Conservation (phyloP, 2,797 vertebrate species). For the Anas bahamensis region DNA sequence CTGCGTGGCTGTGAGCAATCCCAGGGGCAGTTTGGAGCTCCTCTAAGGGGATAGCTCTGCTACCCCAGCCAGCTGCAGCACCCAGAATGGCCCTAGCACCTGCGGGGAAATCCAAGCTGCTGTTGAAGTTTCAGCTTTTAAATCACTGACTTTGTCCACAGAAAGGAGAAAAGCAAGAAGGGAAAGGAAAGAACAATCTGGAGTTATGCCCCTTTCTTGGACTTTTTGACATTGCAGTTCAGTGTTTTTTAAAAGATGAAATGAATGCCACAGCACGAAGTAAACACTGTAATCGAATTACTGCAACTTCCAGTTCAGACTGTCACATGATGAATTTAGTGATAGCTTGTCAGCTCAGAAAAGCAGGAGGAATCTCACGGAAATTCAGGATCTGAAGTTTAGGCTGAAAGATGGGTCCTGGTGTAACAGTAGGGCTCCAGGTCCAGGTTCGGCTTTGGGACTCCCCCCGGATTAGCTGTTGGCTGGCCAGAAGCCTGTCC, state of each 20-base stretch:
- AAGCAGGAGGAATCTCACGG: not conserved
- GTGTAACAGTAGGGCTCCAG: not conserved
- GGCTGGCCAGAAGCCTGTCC: not conserved
- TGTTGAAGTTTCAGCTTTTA: not conserved
- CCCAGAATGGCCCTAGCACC: too few species aligned
- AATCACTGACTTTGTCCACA: not conserved
- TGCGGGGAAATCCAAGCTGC: not conserved
- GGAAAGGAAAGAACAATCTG: not conserved
- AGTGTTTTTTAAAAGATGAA: not conserved
- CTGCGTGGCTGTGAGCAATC: not conserved
- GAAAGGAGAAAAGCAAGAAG: slow-evolving; percentile 30
- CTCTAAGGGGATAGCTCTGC: not conserved
- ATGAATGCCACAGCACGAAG: not conserved
- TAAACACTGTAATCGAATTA: not conserved
- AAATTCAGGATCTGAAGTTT: not conserved
- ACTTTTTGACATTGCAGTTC: not conserved
- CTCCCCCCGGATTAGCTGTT: not conserved
- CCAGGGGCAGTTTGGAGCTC: not conserved
- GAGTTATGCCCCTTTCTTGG: not conserved
- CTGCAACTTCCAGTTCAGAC: not conserved
- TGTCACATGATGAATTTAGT: not conserved
- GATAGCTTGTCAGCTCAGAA: not conserved
- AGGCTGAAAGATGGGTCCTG: not conserved
- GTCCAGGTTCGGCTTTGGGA: not conserved
- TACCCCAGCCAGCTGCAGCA: accelerated